Conservation (phyloP, 2,797 vertebrate species). For the Hyperoplus lanceolatus region DNA sequence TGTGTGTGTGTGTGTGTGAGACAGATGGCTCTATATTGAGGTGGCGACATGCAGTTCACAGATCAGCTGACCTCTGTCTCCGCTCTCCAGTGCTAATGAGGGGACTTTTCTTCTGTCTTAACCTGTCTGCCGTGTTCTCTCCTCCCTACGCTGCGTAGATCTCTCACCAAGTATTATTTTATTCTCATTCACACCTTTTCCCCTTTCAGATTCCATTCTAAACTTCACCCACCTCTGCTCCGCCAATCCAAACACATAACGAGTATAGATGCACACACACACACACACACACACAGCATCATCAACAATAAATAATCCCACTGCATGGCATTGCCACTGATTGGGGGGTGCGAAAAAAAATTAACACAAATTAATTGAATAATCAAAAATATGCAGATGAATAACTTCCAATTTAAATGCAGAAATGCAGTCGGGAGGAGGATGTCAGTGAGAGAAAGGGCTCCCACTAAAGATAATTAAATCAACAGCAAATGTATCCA, state of each 20-base stretch:
- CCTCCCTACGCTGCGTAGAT: conserved; percentile 6
- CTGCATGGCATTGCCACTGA: conserved; percentile 40
- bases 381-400: conserved; percentile 84
- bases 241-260: not conserved
- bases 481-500: conserved; percentile 59
- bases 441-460: conserved; percentile 23
- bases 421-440: conserved; percentile 55
- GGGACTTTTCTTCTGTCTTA: conserved; percentile 18
- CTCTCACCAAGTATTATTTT: not conserved
- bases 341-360: conserved; percentile 46
- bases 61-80: conserved; percentile 69
- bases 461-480: conserved; percentile 41
- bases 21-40: conserved; percentile 63
- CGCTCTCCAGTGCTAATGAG: conserved; percentile 60
- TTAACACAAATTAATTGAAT: conserved; percentile 76
- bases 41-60: conserved; percentile 66
- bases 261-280: not conserved
- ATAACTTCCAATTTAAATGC: conserved; percentile 85
- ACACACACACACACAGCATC: not conserved
- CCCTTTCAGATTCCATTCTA: conserved; percentile 6
- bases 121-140: conserved; percentile 4
- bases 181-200: conserved; percentile 36
- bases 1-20: conserved; percentile 32
- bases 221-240: not conserved
- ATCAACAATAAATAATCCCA: conserved; percentile 23